A percentile compares a stretch with the other conserved stretches of the same genome.
Evolutionary conservation across 2,797 vertebrate genomes (phyloP).

Genomic region (Simalia tracyae): DNA sequence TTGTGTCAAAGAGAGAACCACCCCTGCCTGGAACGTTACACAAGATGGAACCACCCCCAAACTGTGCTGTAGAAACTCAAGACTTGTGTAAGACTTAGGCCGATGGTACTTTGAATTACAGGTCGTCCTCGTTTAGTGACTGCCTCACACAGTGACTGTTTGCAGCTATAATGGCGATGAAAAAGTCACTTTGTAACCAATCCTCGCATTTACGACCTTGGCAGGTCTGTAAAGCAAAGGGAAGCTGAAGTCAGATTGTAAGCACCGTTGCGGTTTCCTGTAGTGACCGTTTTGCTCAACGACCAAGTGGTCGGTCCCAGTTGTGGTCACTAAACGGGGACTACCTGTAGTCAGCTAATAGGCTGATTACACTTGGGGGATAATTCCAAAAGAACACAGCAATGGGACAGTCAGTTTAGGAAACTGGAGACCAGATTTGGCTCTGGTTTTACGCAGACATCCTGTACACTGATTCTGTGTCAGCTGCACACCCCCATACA

Average conservation of each 20-base stretch:
- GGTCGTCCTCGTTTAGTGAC: background rate
- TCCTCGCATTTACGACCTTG: background rate
- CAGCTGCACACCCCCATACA: background rate
- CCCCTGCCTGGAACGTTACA: background rate
- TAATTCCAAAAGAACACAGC: background rate
- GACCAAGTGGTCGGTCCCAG: background rate
- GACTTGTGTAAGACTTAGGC: background rate
- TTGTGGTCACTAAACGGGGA: background rate
- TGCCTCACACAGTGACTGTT: background rate
- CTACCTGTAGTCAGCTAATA: background rate
- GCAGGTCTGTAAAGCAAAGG: background rate
- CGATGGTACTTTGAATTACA: background rate
- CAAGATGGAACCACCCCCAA: background rate
- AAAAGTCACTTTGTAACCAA: background rate
- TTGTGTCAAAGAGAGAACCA: background rate
- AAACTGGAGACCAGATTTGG: background rate
- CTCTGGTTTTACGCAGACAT: too few relatives aligned
- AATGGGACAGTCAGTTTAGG: background rate
- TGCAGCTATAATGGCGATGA: background rate
- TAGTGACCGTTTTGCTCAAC: background rate
- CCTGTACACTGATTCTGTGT: rapidly evolving
- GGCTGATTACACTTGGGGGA: background rate
- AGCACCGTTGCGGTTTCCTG: background rate
- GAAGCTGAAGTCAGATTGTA: background rate
- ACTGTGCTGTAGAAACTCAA: background rate